phyloP scores from a whole-genome alignment of 2,113 vertebrate genomes.

The Ctenomys sociabilis region DNA sequence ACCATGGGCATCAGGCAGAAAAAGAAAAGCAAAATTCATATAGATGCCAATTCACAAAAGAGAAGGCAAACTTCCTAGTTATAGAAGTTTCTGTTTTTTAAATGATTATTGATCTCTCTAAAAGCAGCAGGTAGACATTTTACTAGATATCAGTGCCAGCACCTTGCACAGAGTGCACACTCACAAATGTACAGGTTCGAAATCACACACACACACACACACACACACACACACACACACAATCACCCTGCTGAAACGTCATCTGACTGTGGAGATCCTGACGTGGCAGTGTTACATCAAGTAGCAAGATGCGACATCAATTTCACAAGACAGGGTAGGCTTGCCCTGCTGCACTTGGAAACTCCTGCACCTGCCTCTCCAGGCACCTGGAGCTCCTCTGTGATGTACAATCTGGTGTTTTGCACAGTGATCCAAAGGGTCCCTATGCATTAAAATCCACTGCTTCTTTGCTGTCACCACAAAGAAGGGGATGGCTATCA shows the following conservation, averaged over 20 bases:
- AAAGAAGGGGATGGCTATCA: background rate
- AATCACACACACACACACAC: background rate
- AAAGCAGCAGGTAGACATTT: background rate
- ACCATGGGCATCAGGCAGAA: background rate
- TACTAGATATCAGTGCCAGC: background rate
- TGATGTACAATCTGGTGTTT: rapidly evolving
- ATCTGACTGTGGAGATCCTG: background rate
- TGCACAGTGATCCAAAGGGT: background rate
- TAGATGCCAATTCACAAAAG: background rate
- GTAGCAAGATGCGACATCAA: rapidly evolving
- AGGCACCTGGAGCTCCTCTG: background rate
- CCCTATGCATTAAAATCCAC: rapidly evolving
- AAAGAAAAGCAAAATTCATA: background rate
- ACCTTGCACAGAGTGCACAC: too few relatives aligned
- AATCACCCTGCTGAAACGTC: background rate
- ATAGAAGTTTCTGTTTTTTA: background rate
- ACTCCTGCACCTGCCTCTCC: rapidly evolving
- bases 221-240: background rate
- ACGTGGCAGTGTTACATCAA: rapidly evolving
- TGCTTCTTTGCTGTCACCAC: rapidly evolving
- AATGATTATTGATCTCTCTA: background rate
- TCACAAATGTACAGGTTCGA: background rate
- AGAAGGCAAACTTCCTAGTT: background rate
- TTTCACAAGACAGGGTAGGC: background rate
- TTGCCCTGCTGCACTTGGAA: rapidly evolving